phyloP scores from a whole-genome alignment of 2,888 invertebrate genomes.

The Drosophila gaucha region DNA sequence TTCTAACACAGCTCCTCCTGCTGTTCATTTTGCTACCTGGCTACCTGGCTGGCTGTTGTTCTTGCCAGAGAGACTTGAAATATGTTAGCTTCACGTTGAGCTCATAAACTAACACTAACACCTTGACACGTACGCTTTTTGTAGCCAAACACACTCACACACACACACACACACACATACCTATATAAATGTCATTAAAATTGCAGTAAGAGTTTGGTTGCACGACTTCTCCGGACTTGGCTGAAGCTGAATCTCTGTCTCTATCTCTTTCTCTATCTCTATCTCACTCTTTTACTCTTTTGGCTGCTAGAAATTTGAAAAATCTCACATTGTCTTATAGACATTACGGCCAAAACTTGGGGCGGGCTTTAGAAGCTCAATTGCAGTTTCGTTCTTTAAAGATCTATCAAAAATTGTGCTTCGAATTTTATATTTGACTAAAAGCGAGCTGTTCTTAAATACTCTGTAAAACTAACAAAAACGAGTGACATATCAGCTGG shows the following conservation, averaged over 20 bases:
- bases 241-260: slow-evolving; percentile 56
- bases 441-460: not conserved
- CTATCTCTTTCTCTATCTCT: not conserved
- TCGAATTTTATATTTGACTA: slow-evolving; percentile 7
- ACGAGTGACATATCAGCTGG: not conserved
- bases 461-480: not conserved
- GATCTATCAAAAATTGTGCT: slow-evolving; percentile 13
- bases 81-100: slow-evolving; percentile 80
- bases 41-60: slow-evolving; percentile 63
- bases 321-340: slow-evolving; percentile 29
- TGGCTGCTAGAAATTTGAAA: slow-evolving; percentile 18
- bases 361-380: slow-evolving; percentile 15
- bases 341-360: slow-evolving; percentile 25
- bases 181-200: slow-evolving; percentile 75
- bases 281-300: not conserved
- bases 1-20: slow-evolving; percentile 15
- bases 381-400: slow-evolving; percentile 3
- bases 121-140: slow-evolving; percentile 80
- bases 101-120: slow-evolving; percentile 82
- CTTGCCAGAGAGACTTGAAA: slow-evolving; percentile 73
- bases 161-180: slow-evolving; percentile 7
- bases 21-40: slow-evolving; percentile 23
- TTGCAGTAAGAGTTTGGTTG: slow-evolving; percentile 74
- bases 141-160: slow-evolving; percentile 43
- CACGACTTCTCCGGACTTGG: slow-evolving; percentile 40